phyloP scores from a whole-genome alignment of 2,888 invertebrate species.

The Ganaspis brasiliensis region DNA sequence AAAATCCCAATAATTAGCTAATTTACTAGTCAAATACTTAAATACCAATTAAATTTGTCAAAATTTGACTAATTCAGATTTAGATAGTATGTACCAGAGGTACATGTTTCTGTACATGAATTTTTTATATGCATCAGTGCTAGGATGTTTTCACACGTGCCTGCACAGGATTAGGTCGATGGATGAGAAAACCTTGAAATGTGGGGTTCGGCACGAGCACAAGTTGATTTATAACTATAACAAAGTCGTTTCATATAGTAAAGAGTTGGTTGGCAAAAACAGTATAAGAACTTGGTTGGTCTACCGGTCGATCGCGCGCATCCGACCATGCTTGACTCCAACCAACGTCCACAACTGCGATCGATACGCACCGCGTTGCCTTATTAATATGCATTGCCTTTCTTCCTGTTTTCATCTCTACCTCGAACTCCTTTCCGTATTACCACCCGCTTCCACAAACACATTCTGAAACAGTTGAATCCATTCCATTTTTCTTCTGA shows the following conservation, averaged over 20 bases:
- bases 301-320: conserved; percentile 45
- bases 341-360: conserved; percentile 46
- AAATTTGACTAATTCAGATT: too few relatives aligned
- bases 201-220: not conserved
- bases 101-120: too few relatives aligned
- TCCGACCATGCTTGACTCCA: conserved; percentile 44
- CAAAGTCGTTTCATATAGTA: conserved; percentile 42
- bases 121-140: not conserved
- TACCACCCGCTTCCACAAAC: not conserved
- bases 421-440: conserved; percentile 34
- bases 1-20: too few relatives aligned
- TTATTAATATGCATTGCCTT: conserved; percentile 52
- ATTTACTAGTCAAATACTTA: too few relatives aligned
- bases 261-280: conserved; percentile 27
- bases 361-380: conserved; percentile 50
- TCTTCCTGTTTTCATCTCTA: conserved; percentile 43
- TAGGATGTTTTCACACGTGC: conserved; percentile 50
- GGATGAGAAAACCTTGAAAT: conserved; percentile 30
- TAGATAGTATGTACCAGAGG: too few relatives aligned
- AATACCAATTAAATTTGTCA: too few relatives aligned
- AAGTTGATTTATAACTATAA: conserved; percentile 22
- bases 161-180: not conserved
- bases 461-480: conserved; percentile 18
- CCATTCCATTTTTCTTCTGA: not conserved
- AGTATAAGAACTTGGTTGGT: conserved; percentile 7